Base-by-base conservation (phyloP, 2,113 vertebrate genomes). In the Bos javanicus region DNA sequence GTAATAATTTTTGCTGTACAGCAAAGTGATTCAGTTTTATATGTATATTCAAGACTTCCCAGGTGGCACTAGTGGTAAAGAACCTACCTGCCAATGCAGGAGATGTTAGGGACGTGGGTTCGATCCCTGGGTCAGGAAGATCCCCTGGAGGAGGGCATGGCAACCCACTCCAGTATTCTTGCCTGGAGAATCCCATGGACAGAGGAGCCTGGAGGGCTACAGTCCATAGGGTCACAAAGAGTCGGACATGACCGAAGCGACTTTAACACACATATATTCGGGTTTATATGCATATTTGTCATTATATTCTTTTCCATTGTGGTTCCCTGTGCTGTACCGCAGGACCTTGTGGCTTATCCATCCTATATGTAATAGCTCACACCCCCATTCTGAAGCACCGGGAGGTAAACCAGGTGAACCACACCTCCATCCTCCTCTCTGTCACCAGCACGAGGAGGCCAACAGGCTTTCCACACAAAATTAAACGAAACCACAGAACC, bases 381-480 rank as follows among this genome's bases (percentile, higher is more conserved):
- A 6, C 17, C 48, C 0, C 16, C 28, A 4, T 12, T 50, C 78
- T 0, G 2, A 11, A 50, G 78, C 28, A 3, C 17, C 33, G 16
- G 28, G 9, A 52, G 78, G 9, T 33, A 33, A 52, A 12, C 48
- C 28, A 2, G 28, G 12, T 26, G 36, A 76, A 1, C 36, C 71
- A 33, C 46, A 50, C 10, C 78, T 21, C 16, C 28, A 8, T 16
- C 74, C 4, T 36, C 36, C 36, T 36, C 36, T 36, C 36, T 36
- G n/a, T n/a, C n/a, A n/a, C n/a, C n/a, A n/a, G n/a, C n/a, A n/a
- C n/a, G n/a, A n/a, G n/a, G n/a, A n/a, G n/a, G n/a, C n/a, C n/a
- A n/a, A 81, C 9, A 50, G 78, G 9, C 16, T 11, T 81, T 19
- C 26, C 26, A 30, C 43, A 80, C 43, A 10, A 10, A 17, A 6